Evolutionary conservation across 2,797 vertebrate genomes (phyloP), one percentile per base, ranked within the genome.

Genomic region (Molossus alvarezi): DNA sequence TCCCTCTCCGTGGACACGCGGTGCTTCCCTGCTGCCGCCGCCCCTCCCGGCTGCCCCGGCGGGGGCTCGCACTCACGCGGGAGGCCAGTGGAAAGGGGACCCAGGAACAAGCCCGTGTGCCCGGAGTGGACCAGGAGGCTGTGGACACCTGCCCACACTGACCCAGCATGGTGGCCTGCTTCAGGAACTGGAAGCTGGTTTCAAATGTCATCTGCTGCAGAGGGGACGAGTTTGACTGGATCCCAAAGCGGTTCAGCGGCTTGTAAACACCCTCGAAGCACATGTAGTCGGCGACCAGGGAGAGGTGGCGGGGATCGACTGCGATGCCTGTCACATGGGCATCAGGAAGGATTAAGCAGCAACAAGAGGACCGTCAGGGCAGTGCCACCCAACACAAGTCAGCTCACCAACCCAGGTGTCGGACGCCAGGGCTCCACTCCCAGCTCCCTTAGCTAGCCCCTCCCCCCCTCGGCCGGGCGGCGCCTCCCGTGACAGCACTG

Each of bases 171-270:
- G 99, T 99, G 29, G 99, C 99, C 84, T 99, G 99, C 97, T 99
- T 99, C 92, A 99, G 97, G 97, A 99, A 99, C 82, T 99, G 99
- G 98, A 99, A 99, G 98, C 99, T 99, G 94, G 99, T 99, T 98
- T 99, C 99, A 83, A 99, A 99, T 0, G 99, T 99, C 99, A 99
- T 99, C 98, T 99, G 99, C 96, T 99, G 99, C 97, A 99, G 98
- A 15, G 99, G 99, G 2, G 99, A 99, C 37, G 99, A 99, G 98
- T 98, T 99, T 88, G 99, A 99, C 90, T 97, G 98, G 90, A 99
- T 99, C 96, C 99, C 99, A 27, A 98, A 98, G 1, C 99, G 99
- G 98, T 99, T 99, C 48, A 99, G 98, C 0, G 99, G 99, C 94
- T 99, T 99, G 85, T 99, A 99, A 11, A 99, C 96, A 0, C 99